Evolutionary conservation across 2,797 vertebrate genomes (phyloP), one percentile per base, ranked within the genome.

Genomic region (Arnoldichthys spilopterus): DNA sequence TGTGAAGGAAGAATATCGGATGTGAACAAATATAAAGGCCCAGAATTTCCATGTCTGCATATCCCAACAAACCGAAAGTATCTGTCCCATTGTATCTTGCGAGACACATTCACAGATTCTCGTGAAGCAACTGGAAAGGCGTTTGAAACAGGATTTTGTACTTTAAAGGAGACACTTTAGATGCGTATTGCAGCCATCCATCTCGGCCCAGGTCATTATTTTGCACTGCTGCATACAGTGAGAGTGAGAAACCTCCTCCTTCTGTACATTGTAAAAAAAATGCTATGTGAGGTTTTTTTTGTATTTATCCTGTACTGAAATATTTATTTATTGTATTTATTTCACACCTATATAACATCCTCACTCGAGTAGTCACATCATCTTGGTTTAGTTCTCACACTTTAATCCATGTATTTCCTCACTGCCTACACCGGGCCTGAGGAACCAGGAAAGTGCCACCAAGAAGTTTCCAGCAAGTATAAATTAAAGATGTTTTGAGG

Each of bases 241-340:
- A 12, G 56, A 61, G 67, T 72, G 51, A 30, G 66, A 66, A 24
- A 34, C 49, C 26, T 59, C 75, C 76, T 34, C 24, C 43, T 66
- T 51, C 62, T 74, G 24, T 75, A 75, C 76, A 66, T 59, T 71
- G 68, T 74, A 76, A 34, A 75, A 30, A n/a, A 66, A 77, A 78
- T 72, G 54, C 67, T 72, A 51, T 75, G 58, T 51, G 37, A 59
- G 78, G 43, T 30, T 24, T 56, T 56, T 76, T 81, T 72, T 86
- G 37, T 24, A 91, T 93, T 91, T 93, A 92, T 91, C 86, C 78
- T 74, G 84, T 85, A 84, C 76, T 88, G 84, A 89, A 89, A 84
- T 92, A 92, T 93, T 92, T 92, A 92, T 93, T 92, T 92, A 91
- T 90, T 74, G 78, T 93, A 93, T 94, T 93, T 93, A 94, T 92